These are phyloP conservation scores for Blastomussa wellsi DNA, from an alignment of 92 coral and sea anemone species.

Conservation along the genomic window DNA sequence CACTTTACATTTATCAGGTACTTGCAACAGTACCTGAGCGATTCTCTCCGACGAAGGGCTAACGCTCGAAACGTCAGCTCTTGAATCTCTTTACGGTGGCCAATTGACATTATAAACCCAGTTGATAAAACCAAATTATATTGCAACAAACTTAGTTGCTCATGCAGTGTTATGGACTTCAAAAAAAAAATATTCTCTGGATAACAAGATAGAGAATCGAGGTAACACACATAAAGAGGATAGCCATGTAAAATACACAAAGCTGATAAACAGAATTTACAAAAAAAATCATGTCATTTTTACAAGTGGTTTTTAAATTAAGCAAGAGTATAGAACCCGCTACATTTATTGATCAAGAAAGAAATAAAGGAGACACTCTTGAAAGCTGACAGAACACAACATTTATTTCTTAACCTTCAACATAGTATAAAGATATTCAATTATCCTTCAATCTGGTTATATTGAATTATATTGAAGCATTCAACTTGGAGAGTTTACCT, in stretches of 20 bases:
- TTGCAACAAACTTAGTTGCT: not conserved
- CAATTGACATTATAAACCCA: no score
- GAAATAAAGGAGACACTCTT: not conserved
- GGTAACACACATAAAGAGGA: not conserved
- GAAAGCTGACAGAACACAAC: not conserved
- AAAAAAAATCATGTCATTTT: not conserved
- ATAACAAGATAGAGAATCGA: not conserved
- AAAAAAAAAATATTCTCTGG: not conserved
- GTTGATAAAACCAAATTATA: no score
- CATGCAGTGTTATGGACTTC: not conserved
- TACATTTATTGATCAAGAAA: not conserved
- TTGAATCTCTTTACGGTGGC: no score
- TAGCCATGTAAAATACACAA: not conserved
- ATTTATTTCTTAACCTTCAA: not conserved
- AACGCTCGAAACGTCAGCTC: no score
- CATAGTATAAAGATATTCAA: not conserved
- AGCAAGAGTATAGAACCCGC: not conserved
- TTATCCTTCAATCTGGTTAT: not conserved
- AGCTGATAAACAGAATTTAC: not conserved
- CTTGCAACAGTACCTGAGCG: not conserved
- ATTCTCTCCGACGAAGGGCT: no score
- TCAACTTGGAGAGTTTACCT: not conserved
- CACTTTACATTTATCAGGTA: not conserved
- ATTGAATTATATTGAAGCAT: constrained; percentile 1
- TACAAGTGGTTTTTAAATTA: not conserved